Conservation (phyloP, 2,888 invertebrate species). For the Caenorhabditis sp. region DNA sequence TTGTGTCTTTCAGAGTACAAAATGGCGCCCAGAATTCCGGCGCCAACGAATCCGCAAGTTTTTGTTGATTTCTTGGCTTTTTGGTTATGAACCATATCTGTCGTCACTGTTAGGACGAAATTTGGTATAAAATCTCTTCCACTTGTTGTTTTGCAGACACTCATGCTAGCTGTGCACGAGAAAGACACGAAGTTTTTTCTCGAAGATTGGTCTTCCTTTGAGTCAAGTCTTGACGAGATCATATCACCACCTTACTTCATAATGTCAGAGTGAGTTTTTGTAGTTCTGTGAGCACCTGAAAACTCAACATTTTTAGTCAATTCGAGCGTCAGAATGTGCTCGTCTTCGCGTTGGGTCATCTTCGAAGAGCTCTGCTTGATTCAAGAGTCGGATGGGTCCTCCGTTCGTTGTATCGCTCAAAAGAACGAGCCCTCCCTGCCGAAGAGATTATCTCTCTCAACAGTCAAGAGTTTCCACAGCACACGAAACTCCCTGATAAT, state of each 20-base stretch:
- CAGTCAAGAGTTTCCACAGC: background rate
- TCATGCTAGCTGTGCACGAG: constrained; percentile 7
- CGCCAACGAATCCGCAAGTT: constrained; percentile 4
- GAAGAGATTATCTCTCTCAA: constrained; percentile 18
- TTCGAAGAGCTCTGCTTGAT: constrained; percentile 1
- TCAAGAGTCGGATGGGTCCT: background rate
- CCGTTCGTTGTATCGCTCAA: background rate
- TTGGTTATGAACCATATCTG: constrained; percentile 11
- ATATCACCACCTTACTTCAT: constrained; percentile 2
- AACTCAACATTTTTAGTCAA: background rate
- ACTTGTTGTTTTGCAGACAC: constrained; percentile 17
- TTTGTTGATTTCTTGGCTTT: constrained; percentile 36
- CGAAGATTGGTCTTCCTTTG: constrained; percentile 11
- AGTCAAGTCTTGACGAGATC: constrained; percentile 5
- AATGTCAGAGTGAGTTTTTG: constrained; percentile 20
- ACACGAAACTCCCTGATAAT: constrained; percentile 1
- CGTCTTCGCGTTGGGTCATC: background rate
- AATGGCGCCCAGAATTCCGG: constrained; percentile 44
- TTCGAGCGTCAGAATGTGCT: background rate
- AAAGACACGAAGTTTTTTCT: constrained; percentile 13
- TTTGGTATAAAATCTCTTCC: constrained; percentile 9
- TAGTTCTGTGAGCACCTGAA: background rate
- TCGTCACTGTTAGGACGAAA: background rate
- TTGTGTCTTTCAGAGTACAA: constrained; percentile 20
- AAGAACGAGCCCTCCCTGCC: background rate